A percentile compares a stretch with the other conserved stretches of the same genome.
Conservation (phyloP, 2,797 vertebrate species). For the Girardinus metallicus region DNA sequence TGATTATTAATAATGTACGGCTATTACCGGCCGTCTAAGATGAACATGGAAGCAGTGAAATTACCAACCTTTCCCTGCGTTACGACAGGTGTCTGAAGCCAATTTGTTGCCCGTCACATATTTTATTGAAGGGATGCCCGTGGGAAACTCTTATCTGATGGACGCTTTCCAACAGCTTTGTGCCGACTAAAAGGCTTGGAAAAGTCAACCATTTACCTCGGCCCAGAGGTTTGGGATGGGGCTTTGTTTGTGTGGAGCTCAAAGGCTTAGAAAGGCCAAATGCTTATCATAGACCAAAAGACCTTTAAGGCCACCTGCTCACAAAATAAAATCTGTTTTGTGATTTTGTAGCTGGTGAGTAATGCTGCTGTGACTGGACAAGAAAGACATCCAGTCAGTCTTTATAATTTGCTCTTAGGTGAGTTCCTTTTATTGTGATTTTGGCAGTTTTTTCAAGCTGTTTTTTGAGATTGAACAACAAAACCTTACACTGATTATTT, state of each 20-base stretch:
- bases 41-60: conserved; percentile 51
- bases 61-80: conserved; percentile 65
- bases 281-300: conserved; percentile 77
- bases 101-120: conserved; percentile 74
- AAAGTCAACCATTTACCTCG: conserved; percentile 81
- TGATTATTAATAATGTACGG: conserved; percentile 40
- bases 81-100: conserved; percentile 73
- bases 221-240: conserved; percentile 79
- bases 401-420: conserved; percentile 34
- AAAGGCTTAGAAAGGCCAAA: conserved; percentile 81
- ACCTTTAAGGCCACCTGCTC: conserved; percentile 79
- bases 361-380: conserved; percentile 63
- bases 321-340: conserved; percentile 75
- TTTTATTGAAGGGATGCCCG: conserved; percentile 78
- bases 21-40: conserved; percentile 44
- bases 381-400: conserved; percentile 57
- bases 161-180: conserved; percentile 83
- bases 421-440: background rate
- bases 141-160: conserved; percentile 82
- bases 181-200: conserved; percentile 82
- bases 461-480: conserved; percentile 4
- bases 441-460: conserved; percentile 7
- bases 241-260: conserved; percentile 80
- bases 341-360: conserved; percentile 70
- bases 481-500: background rate